Evolutionary conservation across 2,797 vertebrate species (phyloP), one percentile per base, ranked within the genome.

Genomic region (Acipenser transmontanus): DNA sequence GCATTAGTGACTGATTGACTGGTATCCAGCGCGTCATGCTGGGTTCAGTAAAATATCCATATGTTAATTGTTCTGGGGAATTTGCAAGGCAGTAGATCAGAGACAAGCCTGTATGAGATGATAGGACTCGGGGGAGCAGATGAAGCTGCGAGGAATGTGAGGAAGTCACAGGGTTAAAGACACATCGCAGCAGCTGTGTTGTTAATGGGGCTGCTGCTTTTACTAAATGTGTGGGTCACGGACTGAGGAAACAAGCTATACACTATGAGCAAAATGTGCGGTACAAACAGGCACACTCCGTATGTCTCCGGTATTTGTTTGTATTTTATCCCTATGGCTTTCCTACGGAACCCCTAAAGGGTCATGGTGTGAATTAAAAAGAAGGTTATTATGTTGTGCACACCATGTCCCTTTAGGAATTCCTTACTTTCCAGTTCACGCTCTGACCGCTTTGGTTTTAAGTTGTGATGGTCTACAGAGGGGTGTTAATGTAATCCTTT

Each of bases 151-250:
- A 89, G 86, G 89, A 91, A 92, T 92, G 89, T 85, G 81, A 81
- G 77, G 68, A 82, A 88, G 89, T 90, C 91, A 90, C 76, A 75
- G 85, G 91, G 90, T 91, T 91, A 91, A 91, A 88, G 87, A 85
- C 84, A 91, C 90, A 90, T 86, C 89, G 88, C 87, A 87, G 90
- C 91, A 91, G 89, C 91, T 91, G 90, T 84, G 84, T 87, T 83
- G 77, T 83, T 90, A 90, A 89, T 89, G 87, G 88, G 83, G 80
- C 77, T 73, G 77, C 82, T 81, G 79, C 82, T 83, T 85, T 77
- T 77, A 78, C 78, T 78, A 75, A 78, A 72, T 79, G 75, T 80
- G 75, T 80, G 82, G 86, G 85, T 85, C 87, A 86, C 72, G 78
- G 79, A 74, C 84, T 85, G 77, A 80, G 72, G 83, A 85, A 57